These are phyloP conservation scores for Yponomeuta plumbellus DNA, from an alignment of 2,888 invertebrate genomes.

Conservation along the genomic window DNA sequence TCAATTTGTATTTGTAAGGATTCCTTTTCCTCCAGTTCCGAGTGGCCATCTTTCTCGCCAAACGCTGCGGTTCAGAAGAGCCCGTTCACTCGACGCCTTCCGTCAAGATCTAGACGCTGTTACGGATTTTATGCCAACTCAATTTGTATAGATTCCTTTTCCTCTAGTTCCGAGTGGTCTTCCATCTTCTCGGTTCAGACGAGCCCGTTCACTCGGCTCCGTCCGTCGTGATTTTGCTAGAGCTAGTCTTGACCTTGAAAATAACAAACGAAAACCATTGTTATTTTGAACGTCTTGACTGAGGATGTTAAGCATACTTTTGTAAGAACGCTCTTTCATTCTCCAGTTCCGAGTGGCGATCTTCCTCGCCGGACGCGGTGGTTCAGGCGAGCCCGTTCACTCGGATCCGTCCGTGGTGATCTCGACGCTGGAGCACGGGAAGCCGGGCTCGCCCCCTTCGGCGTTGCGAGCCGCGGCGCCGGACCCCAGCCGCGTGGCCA, in stretches of 20 bases:
- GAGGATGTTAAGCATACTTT: too few species aligned
- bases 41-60: constrained; percentile 75
- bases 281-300: too few species aligned
- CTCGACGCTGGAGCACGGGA: constrained; percentile 83
- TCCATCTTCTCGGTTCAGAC: constrained; percentile 78
- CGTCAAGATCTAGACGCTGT: not conserved
- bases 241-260: too few species aligned
- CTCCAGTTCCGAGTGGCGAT: constrained; percentile 90
- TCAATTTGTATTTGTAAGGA: not conserved
- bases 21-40: constrained; percentile 70
- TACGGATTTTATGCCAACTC: too few species aligned
- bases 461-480: constrained; percentile 86
- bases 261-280: too few species aligned
- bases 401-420: constrained; percentile 87
- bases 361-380: constrained; percentile 81
- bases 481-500: constrained; percentile 88
- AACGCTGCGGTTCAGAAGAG: constrained; percentile 33
- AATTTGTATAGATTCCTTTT: not conserved
- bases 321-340: too few species aligned
- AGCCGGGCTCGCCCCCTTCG: constrained; percentile 85
- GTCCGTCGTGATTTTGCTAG: constrained; percentile 84
- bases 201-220: constrained; percentile 85
- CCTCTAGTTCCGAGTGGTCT: constrained; percentile 90
- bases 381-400: constrained; percentile 79
- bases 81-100: not conserved